Percentiles rank a stretch among this genome's conserved stretches.
Conservation (phyloP, 2,888 invertebrate genomes). For the Tholera decimalis region DNA sequence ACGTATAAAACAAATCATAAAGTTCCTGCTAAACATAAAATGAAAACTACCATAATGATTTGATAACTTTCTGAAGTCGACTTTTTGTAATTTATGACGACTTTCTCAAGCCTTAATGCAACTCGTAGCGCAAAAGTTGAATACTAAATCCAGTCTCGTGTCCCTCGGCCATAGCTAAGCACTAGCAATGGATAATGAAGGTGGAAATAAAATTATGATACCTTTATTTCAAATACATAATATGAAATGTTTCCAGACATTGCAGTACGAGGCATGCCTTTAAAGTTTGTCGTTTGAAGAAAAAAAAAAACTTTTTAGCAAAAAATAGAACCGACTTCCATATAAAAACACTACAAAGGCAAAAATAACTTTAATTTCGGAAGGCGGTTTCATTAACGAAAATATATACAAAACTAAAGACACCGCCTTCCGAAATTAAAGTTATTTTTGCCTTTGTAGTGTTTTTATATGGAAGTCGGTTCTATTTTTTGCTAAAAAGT, state of each 20-base stretch:
- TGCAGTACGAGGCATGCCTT: background rate
- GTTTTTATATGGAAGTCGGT: no score
- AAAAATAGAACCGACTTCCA: no score
- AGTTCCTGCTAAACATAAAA: constrained; percentile 1
- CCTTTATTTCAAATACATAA: background rate
- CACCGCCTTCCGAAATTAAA: no score
- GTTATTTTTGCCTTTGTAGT: no score
- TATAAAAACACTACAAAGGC: no score
- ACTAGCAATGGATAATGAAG: background rate
- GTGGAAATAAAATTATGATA: constrained; percentile 1
- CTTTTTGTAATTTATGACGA: constrained; percentile 14
- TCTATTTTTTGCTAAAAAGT: no score
- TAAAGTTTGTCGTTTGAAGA: no score
- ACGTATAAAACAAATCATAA: constrained; percentile 1
- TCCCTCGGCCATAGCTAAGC: constrained; percentile 6
- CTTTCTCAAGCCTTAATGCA: constrained; percentile 9
- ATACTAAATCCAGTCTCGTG: constrained; percentile 26
- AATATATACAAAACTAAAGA: no score
- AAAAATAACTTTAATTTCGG: no score
- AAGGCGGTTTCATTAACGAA: no score
- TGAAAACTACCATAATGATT: background rate
- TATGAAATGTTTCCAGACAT: background rate
- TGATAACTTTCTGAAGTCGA: constrained; percentile 12
- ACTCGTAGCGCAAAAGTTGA: constrained; percentile 29
- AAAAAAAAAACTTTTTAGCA: no score